These are phyloP conservation scores for Molothrus aeneus DNA, from an alignment of 2,797 vertebrate genomes.

Conservation along the genomic window DNA sequence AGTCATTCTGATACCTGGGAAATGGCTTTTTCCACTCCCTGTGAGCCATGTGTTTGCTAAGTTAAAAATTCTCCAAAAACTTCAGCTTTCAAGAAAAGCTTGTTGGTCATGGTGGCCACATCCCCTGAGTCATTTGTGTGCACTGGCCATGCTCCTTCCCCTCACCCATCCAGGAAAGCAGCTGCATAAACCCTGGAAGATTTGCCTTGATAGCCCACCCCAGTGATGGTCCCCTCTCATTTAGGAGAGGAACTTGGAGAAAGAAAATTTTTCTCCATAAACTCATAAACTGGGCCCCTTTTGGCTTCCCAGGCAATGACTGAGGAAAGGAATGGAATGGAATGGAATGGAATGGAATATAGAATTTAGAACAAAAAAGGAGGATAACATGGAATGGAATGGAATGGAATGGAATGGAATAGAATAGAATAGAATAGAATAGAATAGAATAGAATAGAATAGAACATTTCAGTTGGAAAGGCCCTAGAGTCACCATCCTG, in stretches of 20 bases:
- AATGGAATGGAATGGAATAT: background rate
- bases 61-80: background rate
- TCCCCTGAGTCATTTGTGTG: background rate
- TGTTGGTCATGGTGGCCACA: background rate
- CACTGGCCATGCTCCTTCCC: background rate
- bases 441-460: background rate
- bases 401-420: background rate
- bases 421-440: background rate
- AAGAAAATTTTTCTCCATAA: background rate
- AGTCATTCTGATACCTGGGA: background rate
- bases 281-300: background rate
- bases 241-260: background rate
- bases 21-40: background rate
- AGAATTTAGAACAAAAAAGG: background rate
- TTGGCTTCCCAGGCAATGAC: background rate
- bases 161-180: background rate
- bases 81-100: background rate
- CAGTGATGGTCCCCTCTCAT: background rate
- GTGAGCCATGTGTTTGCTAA: accelerated
- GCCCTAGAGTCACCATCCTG: background rate
- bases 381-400: background rate
- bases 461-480: background rate
- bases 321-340: too few relatives aligned
- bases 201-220: background rate
- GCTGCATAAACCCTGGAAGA: background rate